These are phyloP conservation scores for Campaea margaritaria DNA, from an alignment of 2,888 invertebrate species.

Conservation along the genomic window DNA sequence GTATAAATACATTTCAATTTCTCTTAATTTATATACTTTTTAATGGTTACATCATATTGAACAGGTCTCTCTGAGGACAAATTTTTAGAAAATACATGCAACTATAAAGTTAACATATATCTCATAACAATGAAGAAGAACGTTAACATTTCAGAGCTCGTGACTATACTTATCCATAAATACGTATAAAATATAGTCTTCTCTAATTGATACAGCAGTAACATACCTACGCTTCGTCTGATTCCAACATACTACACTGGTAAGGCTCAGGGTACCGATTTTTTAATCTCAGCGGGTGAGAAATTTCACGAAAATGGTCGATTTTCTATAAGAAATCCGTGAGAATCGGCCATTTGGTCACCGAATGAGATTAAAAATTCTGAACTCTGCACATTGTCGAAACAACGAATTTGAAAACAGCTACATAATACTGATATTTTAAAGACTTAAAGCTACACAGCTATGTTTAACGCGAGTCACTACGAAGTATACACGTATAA, in stretches of 20 bases:
- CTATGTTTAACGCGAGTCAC: constrained; percentile 26
- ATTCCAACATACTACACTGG: constrained; percentile 15
- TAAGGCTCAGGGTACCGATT: too few relatives aligned
- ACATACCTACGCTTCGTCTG: background rate
- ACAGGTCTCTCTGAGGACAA: too few relatives aligned
- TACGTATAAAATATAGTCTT: background rate
- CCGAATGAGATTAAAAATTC: too few relatives aligned
- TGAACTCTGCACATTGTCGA: constrained; percentile 13
- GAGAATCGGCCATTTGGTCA: too few relatives aligned
- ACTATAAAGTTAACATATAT: background rate
- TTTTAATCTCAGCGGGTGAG: too few relatives aligned
- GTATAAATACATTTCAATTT: too few relatives aligned
- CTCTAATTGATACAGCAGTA: background rate
- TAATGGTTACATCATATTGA: too few relatives aligned
- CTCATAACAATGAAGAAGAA: too few relatives aligned
- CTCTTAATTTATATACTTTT: too few relatives aligned
- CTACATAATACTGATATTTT: constrained; percentile 38
- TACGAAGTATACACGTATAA: constrained; percentile 44
- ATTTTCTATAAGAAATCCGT: too few relatives aligned
- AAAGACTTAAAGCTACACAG: constrained; percentile 16
- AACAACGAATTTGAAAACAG: constrained; percentile 25
- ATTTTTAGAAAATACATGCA: background rate
- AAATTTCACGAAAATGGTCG: too few relatives aligned
- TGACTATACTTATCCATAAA: background rate
- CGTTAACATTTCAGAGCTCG: background rate